Evolutionary conservation across 2,113 vertebrate genomes (phyloP).

Genomic region (Stegastes partitus): DNA sequence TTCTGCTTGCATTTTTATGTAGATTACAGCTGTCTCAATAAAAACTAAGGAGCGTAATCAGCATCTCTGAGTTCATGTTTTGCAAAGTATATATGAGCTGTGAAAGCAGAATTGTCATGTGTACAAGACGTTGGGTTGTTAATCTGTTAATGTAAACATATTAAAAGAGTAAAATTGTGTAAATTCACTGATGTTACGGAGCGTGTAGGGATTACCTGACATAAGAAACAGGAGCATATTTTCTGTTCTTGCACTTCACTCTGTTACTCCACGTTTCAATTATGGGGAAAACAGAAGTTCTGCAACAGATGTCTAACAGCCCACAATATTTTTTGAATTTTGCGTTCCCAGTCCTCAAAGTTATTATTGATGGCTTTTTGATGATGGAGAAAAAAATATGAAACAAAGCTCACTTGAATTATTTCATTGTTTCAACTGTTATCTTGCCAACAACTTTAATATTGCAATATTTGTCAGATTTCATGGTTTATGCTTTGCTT

Average conservation of each 20-base stretch:
- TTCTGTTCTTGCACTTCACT: conserved; percentile 8
- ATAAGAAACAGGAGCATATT: conserved; percentile 1
- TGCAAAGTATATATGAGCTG: conserved; percentile 17
- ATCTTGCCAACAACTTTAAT: conserved; percentile 4
- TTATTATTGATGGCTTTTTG: neutral
- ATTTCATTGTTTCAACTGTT: neutral
- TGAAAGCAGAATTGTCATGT: neutral
- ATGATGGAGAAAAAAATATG: neutral
- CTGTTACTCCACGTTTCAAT: neutral
- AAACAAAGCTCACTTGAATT: neutral
- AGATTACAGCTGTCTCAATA: conserved; percentile 57
- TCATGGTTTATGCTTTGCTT: neutral
- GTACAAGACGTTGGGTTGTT: neutral
- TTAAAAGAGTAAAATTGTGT: neutral
- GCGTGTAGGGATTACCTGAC: neutral
- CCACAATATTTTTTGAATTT: neutral
- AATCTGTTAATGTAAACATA: conserved; percentile 4
- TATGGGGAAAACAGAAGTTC: conserved; percentile 6
- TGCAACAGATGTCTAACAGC: conserved; percentile 20
- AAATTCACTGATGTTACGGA: neutral
- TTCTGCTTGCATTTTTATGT: conserved; percentile 57
- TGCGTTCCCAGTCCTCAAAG: conserved; percentile 5
- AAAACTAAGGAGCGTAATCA: conserved; percentile 47
- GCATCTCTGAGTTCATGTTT: conserved; percentile 31
- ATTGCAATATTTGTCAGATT: neutral